Evolutionary conservation across 2,113 vertebrate genomes (phyloP).

Genomic region (Ciconia stormi): DNA sequence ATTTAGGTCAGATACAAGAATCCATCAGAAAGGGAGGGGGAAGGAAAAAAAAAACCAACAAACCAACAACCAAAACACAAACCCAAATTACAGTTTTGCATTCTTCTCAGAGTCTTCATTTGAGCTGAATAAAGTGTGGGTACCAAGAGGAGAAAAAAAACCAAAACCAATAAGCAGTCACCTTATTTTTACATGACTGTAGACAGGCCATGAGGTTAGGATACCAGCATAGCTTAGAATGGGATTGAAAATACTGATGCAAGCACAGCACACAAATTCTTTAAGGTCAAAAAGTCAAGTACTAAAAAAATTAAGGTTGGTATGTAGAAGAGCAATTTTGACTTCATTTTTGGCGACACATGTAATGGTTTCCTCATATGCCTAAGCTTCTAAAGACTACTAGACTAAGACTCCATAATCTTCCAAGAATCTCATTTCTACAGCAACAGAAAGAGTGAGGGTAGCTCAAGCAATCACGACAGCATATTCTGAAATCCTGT

Average conservation of each 20-base stretch:
- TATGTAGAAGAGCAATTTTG: neutral
- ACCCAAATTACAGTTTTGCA: neutral
- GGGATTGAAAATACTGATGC: neutral
- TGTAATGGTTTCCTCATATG: neutral
- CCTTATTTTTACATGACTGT: neutral
- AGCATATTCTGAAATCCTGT: neutral
- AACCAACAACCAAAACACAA: too few species aligned
- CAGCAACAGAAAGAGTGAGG: neutral
- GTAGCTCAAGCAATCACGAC: neutral
- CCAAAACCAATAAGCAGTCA: neutral
- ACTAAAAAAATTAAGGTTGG: neutral
- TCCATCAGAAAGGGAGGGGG: fast-evolving
- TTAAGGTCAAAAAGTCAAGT: neutral
- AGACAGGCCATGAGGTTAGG: neutral
- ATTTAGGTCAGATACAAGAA: neutral
- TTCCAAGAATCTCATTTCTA: neutral
- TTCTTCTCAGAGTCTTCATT: neutral
- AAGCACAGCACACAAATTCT: neutral
- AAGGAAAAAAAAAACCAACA: neutral
- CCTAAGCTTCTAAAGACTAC: neutral
- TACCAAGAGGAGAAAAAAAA: neutral
- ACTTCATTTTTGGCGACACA: neutral
- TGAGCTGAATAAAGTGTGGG: neutral
- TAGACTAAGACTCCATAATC: neutral
- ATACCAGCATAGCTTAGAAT: neutral